Evolutionary conservation across 1,140 invertebrate species (phyloP).

Genomic region (Drosophila sp.): DNA sequence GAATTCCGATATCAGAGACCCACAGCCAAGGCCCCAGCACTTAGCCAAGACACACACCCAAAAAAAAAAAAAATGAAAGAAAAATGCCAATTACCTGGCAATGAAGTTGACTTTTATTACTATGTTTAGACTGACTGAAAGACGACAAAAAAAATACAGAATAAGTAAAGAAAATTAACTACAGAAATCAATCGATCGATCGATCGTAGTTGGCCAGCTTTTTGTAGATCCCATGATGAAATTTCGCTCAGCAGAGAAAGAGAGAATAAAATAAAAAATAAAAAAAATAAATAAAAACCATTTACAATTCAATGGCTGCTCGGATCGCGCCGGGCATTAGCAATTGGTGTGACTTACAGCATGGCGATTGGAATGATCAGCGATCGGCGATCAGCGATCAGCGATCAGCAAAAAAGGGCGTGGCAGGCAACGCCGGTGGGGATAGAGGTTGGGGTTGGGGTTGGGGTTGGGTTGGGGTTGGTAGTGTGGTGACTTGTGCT

Average conservation of each 20-base stretch:
- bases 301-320: constrained; percentile 55
- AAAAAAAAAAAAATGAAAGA: constrained; percentile 27
- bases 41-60: constrained; percentile 65
- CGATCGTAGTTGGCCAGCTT: not conserved
- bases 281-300: constrained; percentile 1
- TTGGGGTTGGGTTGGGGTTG: not conserved
- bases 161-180: constrained; percentile 34
- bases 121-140: constrained; percentile 61
- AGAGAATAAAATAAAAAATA: constrained; percentile 5
- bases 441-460: not conserved
- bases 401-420: constrained; percentile 30
- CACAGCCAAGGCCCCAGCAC: constrained; percentile 22
- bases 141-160: constrained; percentile 47
- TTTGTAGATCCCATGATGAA: constrained; percentile 14
- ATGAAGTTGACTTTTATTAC: constrained; percentile 67
- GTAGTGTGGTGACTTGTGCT: not conserved
- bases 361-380: constrained; percentile 24
- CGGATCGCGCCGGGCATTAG: constrained; percentile 32
- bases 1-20: constrained; percentile 26
- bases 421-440: constrained; percentile 17
- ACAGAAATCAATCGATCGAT: constrained; percentile 59
- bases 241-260: constrained; percentile 11
- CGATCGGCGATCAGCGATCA: constrained; percentile 5
- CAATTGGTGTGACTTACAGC: constrained; percentile 53
- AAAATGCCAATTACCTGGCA: constrained; percentile 55